These are phyloP conservation scores for Neuroscelio doddi DNA, from an alignment of 2,888 invertebrate genomes.

Conservation along the genomic window DNA sequence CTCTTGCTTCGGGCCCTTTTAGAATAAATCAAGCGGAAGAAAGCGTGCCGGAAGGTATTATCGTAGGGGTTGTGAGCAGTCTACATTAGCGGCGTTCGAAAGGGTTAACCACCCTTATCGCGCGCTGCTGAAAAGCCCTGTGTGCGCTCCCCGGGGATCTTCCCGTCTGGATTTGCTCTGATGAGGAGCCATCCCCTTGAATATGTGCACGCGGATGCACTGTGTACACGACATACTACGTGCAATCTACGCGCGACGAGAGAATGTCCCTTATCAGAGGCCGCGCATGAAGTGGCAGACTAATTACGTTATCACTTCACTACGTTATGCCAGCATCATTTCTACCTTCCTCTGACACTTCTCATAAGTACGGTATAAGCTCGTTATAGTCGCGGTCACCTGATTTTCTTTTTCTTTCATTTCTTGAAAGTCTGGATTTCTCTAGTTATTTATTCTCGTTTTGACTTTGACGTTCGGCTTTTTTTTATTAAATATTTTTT, in stretches of 20 bases:
- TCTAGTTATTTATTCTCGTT: too few relatives aligned
- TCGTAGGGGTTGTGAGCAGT: conserved; percentile 50
- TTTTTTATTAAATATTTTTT: too few relatives aligned
- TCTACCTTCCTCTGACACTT: too few relatives aligned
- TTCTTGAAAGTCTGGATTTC: too few relatives aligned
- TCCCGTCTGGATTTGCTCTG: conserved; percentile 52
- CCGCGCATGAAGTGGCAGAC: conserved; percentile 64
- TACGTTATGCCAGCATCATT: too few relatives aligned
- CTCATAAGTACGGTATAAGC: too few relatives aligned
- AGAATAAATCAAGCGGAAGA: conserved; percentile 64
- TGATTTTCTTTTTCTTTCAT: too few relatives aligned
- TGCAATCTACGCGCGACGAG: conserved; percentile 26
- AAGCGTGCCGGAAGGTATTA: conserved; percentile 65
- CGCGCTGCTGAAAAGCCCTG: conserved; percentile 54
- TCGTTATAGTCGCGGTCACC: too few relatives aligned
- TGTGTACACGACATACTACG: background rate
- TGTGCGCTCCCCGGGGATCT: conserved; percentile 50
- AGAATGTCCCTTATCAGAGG: conserved; percentile 59
- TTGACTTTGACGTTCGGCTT: too few relatives aligned
- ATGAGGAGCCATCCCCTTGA: too few relatives aligned
- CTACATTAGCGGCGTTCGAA: conserved; percentile 52
- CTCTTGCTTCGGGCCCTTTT: conserved; percentile 26
- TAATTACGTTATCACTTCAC: conserved; percentile 64
- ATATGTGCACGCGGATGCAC: conserved; percentile 12
- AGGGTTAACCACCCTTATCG: conserved; percentile 61